These are phyloP conservation scores for Papilio polyxenes DNA, from an alignment of 1,140 invertebrate species.

Conservation along the genomic window DNA sequence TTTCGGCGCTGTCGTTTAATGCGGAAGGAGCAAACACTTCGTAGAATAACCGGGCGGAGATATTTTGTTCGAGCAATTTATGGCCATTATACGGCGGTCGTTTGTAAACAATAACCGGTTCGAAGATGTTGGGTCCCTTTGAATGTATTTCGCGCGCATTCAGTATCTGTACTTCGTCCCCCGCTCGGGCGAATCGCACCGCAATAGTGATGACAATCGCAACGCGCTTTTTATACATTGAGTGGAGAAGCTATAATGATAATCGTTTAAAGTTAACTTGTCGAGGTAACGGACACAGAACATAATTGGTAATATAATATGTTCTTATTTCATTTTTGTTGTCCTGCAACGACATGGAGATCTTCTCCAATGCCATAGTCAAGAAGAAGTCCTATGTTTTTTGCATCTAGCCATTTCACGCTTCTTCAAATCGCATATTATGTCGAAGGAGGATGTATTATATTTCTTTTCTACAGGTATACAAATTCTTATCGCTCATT, in stretches of 20 bases:
- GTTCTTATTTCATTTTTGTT: no score
- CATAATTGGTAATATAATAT: no score
- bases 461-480: background rate
- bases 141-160: constrained; percentile 64
- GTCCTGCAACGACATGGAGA: background rate
- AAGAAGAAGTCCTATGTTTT: background rate
- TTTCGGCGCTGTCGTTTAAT: constrained; percentile 49
- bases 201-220: constrained; percentile 33
- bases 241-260: background rate
- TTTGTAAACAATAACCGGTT: constrained; percentile 77
- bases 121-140: constrained; percentile 65
- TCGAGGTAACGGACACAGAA: background rate
- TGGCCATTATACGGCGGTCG: constrained; percentile 65
- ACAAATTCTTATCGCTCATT: background rate
- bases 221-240: background rate
- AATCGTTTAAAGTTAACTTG: background rate
- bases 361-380: background rate
- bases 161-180: constrained; percentile 39
- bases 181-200: constrained; percentile 60
- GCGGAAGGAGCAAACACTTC: constrained; percentile 58
- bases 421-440: background rate
- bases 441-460: background rate
- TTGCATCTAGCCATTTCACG: no score
- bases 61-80: constrained; percentile 69
- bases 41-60: constrained; percentile 55